A percentile compares a stretch with the other conserved stretches of the same genome.
These are phyloP conservation scores for Cheilosia scutellata DNA, from an alignment of 2,888 invertebrate species.

Conservation along the genomic window DNA sequence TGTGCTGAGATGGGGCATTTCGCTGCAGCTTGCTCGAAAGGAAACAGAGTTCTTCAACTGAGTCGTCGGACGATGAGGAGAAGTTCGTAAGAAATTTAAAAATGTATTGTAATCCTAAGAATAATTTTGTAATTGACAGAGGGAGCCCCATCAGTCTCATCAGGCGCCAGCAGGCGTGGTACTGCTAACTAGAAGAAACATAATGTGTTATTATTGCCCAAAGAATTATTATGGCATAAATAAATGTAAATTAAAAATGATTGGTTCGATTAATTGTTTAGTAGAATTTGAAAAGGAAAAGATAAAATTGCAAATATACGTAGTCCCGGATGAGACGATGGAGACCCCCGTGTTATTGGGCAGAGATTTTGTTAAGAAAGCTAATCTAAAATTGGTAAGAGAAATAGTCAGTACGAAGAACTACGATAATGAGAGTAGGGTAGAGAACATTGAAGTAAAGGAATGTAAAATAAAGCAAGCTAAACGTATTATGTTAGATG, in stretches of 20 bases:
- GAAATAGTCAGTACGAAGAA: slow-evolving; percentile 1
- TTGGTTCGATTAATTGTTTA: slow-evolving; percentile 9
- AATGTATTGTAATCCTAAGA: neutral
- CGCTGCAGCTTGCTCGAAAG: slow-evolving; percentile 13
- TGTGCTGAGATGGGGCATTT: slow-evolving; percentile 29
- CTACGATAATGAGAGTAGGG: slow-evolving; percentile 1
- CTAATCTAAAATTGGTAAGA: slow-evolving; percentile 4
- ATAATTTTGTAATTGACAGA: slow-evolving; percentile 20
- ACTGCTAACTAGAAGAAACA: neutral
- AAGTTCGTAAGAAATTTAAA: slow-evolving; percentile 28
- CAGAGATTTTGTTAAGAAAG: slow-evolving; percentile 34
- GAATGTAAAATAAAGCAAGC: neutral
- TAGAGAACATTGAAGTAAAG: slow-evolving; percentile 4
- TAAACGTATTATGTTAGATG: neutral
- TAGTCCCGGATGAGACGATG: slow-evolving; percentile 31
- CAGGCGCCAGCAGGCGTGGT: neutral
- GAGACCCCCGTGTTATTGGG: slow-evolving; percentile 20
- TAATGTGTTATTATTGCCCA: slow-evolving; percentile 4
- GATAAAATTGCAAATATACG: slow-evolving; percentile 6
- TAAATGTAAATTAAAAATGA: slow-evolving; percentile 17
- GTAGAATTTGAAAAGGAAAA: slow-evolving; percentile 12
- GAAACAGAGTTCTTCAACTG: neutral
- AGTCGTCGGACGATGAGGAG: slow-evolving; percentile 5
- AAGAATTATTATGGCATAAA: slow-evolving; percentile 26
- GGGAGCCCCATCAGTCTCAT: slow-evolving; percentile 33